Base-by-base conservation (phyloP, 2,888 invertebrate genomes). In the Noctua janthe region DNA sequence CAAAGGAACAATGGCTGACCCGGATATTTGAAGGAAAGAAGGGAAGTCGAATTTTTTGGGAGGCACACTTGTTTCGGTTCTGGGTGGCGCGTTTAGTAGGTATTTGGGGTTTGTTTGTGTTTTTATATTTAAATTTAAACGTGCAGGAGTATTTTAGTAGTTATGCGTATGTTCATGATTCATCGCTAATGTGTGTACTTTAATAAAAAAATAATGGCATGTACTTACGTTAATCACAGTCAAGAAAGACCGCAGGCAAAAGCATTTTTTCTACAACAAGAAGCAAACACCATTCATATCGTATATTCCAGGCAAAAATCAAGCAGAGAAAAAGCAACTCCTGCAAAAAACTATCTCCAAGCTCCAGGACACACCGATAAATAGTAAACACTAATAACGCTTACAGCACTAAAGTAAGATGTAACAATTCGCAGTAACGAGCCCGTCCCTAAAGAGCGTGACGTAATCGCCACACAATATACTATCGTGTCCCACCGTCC, bases 1-100 rank as follows among this genome's bases (percentile, higher is more conserved):
- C 95, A 95, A 95, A 95, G 94, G 94, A 95, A 95, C 95, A 95
- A 95, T 95, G 91, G 92, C 89, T 93, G 95, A 95, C 95, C 95
- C 94, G 94, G 94, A 95, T 95, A 95, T 94, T 94, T 93, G 91
- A 92, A 93, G 94, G 93, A 94, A 94, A 94, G 94, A 93, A 94
- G 92, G 92, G 90, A 91, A 92, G 92, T 91, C 88, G 90, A 92
- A 91, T 92, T 94, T 94, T 95, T 94, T 91, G 92, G 87, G 87
- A 85, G 87, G 84, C 91, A 90, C 86, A 86, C 80, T 89, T 86
- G 86, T 90, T 89, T 88, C 82, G 71, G 76, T 81, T 82, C 73
- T 82, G 59, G 78, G 67, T 76, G 76, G 47, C 47, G 72, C 59
- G 71, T 64, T 81, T 64, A 75, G 79, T 76, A 49, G 80, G 59